Conservation (phyloP, 2,888 invertebrate species). For the Apamea monoglypha region DNA sequence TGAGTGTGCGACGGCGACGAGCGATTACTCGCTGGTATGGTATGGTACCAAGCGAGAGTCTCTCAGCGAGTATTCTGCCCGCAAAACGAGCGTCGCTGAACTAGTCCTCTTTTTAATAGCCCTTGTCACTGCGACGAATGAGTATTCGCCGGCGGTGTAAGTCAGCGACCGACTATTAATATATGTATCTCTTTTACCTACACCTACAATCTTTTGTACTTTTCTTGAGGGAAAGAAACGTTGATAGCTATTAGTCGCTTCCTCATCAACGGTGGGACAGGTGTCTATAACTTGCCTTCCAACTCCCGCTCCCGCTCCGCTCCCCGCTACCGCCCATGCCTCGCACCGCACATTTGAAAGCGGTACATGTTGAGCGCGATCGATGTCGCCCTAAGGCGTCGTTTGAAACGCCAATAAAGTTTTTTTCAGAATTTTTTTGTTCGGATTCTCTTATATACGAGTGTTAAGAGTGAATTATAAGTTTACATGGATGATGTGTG, state of each 20-base stretch:
- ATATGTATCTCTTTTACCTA: background rate
- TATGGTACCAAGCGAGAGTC: too few relatives aligned
- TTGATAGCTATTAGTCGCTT: background rate
- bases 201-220: background rate
- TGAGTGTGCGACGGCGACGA: too few relatives aligned
- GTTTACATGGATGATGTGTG: slow-evolving; percentile 64
- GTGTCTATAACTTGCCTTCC: too few relatives aligned
- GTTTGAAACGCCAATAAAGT: slow-evolving; percentile 87
- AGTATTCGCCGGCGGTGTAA: background rate
- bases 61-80: too few relatives aligned
- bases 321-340: slow-evolving; percentile 30
- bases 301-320: background rate
- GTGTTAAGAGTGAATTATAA: slow-evolving; percentile 81
- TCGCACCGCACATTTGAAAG: slow-evolving; percentile 54
- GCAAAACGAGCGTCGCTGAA: background rate
- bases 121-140: background rate
- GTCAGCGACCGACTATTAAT: background rate
- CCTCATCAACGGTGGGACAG: background rate
- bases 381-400: slow-evolving; percentile 88
- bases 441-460: slow-evolving; percentile 81
- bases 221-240: background rate
- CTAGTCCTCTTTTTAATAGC: background rate
- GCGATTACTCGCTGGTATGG: too few relatives aligned
- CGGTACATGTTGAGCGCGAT: slow-evolving; percentile 79
- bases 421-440: slow-evolving; percentile 76